Evolutionary conservation across 92 coral and sea anemone genomes (phyloP).

Genomic region (Diadumene lineata): DNA sequence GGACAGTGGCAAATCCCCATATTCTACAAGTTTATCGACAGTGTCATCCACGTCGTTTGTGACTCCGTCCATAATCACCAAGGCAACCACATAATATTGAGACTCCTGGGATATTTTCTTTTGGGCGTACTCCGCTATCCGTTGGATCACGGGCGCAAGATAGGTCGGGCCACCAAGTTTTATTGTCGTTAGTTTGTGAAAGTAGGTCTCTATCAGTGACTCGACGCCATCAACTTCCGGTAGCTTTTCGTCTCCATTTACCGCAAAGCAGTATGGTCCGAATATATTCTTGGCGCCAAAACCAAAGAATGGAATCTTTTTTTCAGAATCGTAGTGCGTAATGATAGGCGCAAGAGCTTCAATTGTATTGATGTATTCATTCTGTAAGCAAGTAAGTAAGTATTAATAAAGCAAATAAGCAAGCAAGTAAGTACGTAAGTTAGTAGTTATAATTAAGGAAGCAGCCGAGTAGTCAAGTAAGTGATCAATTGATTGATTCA

Average conservation of each 20-base stretch:
- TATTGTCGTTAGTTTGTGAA: constrained; percentile 54
- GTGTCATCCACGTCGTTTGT: constrained; percentile 82
- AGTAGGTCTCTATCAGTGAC: constrained; percentile 69
- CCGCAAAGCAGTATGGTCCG: constrained; percentile 80
- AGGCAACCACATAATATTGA: constrained; percentile 80
- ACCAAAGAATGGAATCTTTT: constrained; percentile 77
- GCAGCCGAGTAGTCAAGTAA: too few relatives aligned
- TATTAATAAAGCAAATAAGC: too few relatives aligned
- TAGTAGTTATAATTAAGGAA: too few relatives aligned
- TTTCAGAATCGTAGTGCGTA: constrained; percentile 70
- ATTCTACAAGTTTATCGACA: constrained; percentile 46
- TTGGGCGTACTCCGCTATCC: constrained; percentile 78
- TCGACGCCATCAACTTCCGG: constrained; percentile 62
- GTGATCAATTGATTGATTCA: too few relatives aligned
- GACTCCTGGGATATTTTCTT: constrained; percentile 60
- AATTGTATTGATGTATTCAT: constrained; percentile 79
- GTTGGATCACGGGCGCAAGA: constrained; percentile 88
- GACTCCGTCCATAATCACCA: constrained; percentile 86
- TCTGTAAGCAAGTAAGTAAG: too few relatives aligned
- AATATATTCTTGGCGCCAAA: constrained; percentile 76
- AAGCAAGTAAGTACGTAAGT: too few relatives aligned
- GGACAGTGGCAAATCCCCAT: constrained; percentile 72
- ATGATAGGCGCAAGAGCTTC: constrained; percentile 74
- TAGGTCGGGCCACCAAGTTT: constrained; percentile 89
- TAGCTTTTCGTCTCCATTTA: constrained; percentile 44